A percentile compares a stretch with the other conserved stretches of the same genome.
These are phyloP conservation scores for Teinopalpus imperialis DNA, from an alignment of 2,888 invertebrate genomes.

Conservation along the genomic window DNA sequence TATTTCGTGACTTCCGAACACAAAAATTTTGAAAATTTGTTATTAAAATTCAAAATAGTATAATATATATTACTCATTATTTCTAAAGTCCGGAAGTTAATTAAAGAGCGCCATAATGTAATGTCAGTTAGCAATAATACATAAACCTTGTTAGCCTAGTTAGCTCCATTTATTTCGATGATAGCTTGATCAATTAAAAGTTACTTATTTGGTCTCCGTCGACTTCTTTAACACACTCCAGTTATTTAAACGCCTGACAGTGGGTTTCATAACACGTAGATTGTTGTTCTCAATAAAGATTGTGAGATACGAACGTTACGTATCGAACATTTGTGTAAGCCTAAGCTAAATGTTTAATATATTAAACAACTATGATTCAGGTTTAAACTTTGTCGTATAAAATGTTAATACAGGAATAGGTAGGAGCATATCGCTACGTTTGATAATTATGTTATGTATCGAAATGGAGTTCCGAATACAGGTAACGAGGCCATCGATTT, in stretches of 20 bases:
- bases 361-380: conserved; percentile 15
- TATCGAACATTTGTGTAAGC: conserved; percentile 9
- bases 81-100: conserved; percentile 4
- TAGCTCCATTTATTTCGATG: conserved; percentile 9
- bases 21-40: too few relatives aligned
- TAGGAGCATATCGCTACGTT: background rate
- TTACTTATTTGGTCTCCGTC: conserved; percentile 17
- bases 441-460: too few relatives aligned
- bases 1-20: too few relatives aligned
- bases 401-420: conserved; percentile 6
- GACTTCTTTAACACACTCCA: conserved; percentile 13
- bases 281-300: conserved; percentile 12
- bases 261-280: conserved; percentile 10
- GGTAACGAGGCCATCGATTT: too few relatives aligned
- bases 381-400: conserved; percentile 2
- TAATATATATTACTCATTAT: too few relatives aligned
- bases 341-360: conserved; percentile 11
- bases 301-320: conserved; percentile 5
- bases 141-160: conserved; percentile 10
- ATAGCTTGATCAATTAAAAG: conserved; percentile 22
- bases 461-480: too few relatives aligned
- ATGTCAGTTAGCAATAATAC: conserved; percentile 2
- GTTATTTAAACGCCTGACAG: conserved; percentile 19
- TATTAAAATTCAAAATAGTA: too few relatives aligned
- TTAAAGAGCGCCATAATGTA: conserved; percentile 10